A percentile compares a stretch with the other conserved stretches of the same genome.
These are phyloP conservation scores for Brotula barbata DNA, from an alignment of 2,797 vertebrate species.

Conservation along the genomic window DNA sequence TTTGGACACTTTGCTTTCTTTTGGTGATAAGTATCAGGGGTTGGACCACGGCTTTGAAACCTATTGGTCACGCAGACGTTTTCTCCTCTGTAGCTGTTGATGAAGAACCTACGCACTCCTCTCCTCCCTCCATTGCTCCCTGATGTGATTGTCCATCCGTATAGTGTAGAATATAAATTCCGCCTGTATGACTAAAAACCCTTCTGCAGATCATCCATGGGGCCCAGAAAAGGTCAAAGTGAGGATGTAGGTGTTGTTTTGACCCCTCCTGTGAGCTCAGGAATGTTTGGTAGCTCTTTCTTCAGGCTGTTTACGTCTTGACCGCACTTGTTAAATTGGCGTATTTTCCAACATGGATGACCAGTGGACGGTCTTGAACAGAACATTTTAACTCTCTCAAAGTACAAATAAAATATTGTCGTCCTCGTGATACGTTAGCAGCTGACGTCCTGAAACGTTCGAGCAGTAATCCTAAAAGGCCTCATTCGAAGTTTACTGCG, in stretches of 20 bases:
- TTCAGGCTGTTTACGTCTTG: slow-evolving; percentile 34
- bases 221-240: slow-evolving; percentile 38
- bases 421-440: slow-evolving; percentile 1
- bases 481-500: slow-evolving; percentile 18
- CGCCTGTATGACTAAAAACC: slow-evolving; percentile 20
- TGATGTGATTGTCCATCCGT: not conserved
- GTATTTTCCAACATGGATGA: slow-evolving; percentile 2
- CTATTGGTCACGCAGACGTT: no score
- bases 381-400: no score
- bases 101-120: not conserved
- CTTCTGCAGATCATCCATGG: slow-evolving; percentile 26
- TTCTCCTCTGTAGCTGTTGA: no score
- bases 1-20: no score
- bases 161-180: slow-evolving; percentile 19
- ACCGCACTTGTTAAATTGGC: slow-evolving; percentile 19
- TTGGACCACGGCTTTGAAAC: no score
- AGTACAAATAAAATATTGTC: not conserved
- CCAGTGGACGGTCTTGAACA: slow-evolving; percentile 4
- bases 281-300: slow-evolving; percentile 41
- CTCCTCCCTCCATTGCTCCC: no score
- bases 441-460: slow-evolving; percentile 16
- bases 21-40: no score
- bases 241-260: slow-evolving; percentile 21
- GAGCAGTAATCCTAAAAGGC: slow-evolving; percentile 20
- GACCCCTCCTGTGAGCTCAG: slow-evolving; percentile 34